These are phyloP conservation scores for Pseudochaenichthys georgianus DNA, from an alignment of 2,797 vertebrate species.

Conservation along the genomic window DNA sequence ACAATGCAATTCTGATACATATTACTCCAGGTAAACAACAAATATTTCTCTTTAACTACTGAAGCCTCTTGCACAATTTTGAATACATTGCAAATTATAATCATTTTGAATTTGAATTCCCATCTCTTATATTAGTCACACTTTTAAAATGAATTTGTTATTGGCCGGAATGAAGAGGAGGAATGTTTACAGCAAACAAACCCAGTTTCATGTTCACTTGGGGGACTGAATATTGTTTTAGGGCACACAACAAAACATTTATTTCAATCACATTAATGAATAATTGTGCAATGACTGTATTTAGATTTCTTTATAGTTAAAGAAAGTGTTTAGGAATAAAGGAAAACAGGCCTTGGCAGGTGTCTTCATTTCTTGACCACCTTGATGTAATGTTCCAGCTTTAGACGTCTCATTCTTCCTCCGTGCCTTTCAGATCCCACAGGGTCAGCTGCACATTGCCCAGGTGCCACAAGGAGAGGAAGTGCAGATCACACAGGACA, in stretches of 20 bases:
- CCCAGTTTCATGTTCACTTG: too few species aligned
- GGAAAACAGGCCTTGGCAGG: not conserved
- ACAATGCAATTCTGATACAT: too few species aligned
- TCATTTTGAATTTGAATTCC: not conserved
- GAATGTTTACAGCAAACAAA: not conserved
- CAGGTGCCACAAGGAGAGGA: slow-evolving; percentile 99
- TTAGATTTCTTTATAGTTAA: not conserved
- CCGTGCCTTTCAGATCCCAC: slow-evolving; percentile 88
- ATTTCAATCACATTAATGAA: not conserved
- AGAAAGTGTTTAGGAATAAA: not conserved
- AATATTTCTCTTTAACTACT: not conserved
- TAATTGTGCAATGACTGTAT: not conserved
- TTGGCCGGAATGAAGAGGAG: not conserved
- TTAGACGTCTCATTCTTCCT: slow-evolving; percentile 29
- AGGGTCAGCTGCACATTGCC: slow-evolving; percentile 98
- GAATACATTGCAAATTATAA: not conserved
- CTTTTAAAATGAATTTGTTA: not conserved
- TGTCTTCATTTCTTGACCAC: not conserved
- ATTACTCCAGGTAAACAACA: too few species aligned
- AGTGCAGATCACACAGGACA: slow-evolving; percentile 99
- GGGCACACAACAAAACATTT: not conserved
- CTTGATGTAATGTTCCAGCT: slow-evolving; percentile 1
- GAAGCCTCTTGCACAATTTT: not conserved
- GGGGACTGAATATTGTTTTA: not conserved
- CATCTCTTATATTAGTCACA: not conserved